A percentile compares a stretch with the other conserved stretches of the same genome.
Conservation (phyloP, 2,797 vertebrate species). For the Clamator glandarius region DNA sequence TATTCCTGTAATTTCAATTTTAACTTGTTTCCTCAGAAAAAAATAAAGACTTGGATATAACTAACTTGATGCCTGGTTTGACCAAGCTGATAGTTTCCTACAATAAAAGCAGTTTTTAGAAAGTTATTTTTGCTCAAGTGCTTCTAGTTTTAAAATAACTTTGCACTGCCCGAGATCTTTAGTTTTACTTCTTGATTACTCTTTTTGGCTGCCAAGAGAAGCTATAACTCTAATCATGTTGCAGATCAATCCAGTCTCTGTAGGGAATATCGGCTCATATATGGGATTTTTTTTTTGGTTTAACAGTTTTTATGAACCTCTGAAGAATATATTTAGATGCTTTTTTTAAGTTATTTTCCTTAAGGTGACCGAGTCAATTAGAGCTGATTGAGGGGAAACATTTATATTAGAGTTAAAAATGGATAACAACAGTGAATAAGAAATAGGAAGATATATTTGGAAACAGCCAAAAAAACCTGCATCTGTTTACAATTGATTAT, state of each 20-base stretch:
- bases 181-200: slow-evolving; percentile 4
- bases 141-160: not conserved
- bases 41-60: not conserved
- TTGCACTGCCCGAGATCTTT: not conserved
- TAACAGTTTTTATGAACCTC: not conserved
- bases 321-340: not conserved
- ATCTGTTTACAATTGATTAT: not conserved
- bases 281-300: not conserved
- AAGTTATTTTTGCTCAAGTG: not conserved
- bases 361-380: not conserved
- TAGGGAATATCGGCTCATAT: not conserved
- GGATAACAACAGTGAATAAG: not conserved
- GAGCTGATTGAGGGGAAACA: not conserved
- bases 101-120: not conserved
- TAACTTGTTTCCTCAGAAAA: not conserved
- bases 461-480: not conserved
- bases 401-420: not conserved
- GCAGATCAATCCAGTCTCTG: not conserved
- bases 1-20: not conserved
- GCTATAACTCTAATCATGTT: not conserved
- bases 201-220: not conserved
- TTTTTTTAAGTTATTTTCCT: not conserved
- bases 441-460: not conserved
- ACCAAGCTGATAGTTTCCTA: not conserved
- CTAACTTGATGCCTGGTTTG: not conserved